Base-by-base conservation (phyloP, 2,797 vertebrate genomes). In the Pseudomugil tenellus region DNA sequence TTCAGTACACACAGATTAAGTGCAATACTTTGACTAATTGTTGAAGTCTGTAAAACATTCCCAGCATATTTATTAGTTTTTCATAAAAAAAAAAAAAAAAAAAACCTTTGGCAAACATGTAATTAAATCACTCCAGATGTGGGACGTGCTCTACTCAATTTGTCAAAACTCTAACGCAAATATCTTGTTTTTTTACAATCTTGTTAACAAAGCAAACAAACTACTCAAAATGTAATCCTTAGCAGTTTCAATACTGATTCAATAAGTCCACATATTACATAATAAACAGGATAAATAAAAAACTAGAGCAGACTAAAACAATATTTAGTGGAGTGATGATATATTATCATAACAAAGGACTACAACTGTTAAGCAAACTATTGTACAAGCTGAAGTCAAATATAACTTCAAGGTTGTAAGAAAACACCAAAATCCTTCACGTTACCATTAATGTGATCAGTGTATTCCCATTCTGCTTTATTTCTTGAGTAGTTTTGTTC, bases 371-470 rank as follows among this genome's bases (percentile, higher is more conserved):
- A 17, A 11, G 21, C 21, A 0, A 51, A 29, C 21, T 13, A n/a
- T 39, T 4, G 25, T 66, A 29, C 5, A 35, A 21, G 16, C n/a
- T 57, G 8, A 68, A 62, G 11, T 2, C 7, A 56, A 26, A 16
- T 62, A 46, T 48, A 1, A 59, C 28, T 55, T 1, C 19, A 41
- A 14, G 9, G 17, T 46, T 46, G 61, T 25, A 19, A 43, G 61
- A 12, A 59, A n/a, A n/a, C n/a, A n/a, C n/a, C 17, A 63, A 51
- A 53, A 21, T 72, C 51, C 26, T 35, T 14, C 35, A 63, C 11
- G 11, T 11, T 39, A 48, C 23, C 41, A 68, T 25, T 1, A 23
- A 56, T 3, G 11, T 46, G 25, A 67, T 6, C 25, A 35, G 39
- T 34, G 32, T 8, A 35, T 56, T 57, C 13, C 6, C 10, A 25